phyloP scores from a whole-genome alignment of 2,888 invertebrate species.

The Thereva nobilitata region DNA sequence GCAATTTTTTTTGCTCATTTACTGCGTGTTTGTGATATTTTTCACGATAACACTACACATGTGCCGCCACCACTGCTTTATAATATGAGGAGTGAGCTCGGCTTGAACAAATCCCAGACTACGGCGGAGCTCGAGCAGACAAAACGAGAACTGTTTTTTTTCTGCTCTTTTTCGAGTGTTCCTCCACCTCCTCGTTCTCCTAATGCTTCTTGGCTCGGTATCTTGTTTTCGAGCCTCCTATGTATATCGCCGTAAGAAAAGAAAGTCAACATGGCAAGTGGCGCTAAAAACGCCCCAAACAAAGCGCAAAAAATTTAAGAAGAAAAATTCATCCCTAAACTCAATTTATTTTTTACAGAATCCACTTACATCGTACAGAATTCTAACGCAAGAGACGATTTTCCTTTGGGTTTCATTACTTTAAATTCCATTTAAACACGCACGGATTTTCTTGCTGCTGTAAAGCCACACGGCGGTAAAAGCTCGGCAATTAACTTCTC shows the following conservation, averaged over 20 bases:
- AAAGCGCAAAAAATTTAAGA: constrained; percentile 3
- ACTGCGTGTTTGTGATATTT: constrained; percentile 7
- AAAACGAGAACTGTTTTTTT: no score
- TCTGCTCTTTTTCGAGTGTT: no score
- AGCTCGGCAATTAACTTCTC: background rate
- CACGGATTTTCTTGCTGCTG: constrained; percentile 2
- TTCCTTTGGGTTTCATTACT: constrained; percentile 28
- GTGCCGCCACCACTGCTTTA: no score
- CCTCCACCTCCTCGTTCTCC: no score
- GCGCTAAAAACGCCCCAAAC: constrained; percentile 27
- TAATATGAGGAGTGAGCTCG: no score
- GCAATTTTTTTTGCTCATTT: background rate
- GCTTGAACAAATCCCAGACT: no score
- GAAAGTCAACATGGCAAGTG: constrained; percentile 25
- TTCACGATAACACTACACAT: background rate
- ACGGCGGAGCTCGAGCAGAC: no score
- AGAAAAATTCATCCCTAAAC: background rate
- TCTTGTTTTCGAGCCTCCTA: background rate
- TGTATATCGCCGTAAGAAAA: constrained; percentile 1
- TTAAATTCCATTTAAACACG: constrained; percentile 21
- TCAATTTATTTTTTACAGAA: background rate
- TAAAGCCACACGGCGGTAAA: constrained; percentile 23
- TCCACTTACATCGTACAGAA: constrained; percentile 26
- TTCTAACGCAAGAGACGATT: constrained; percentile 16
- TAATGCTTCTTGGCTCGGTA: background rate